Percentiles rank a stretch among this genome's conserved stretches.
Conservation (phyloP, 1,140 invertebrate species). For the Brachionus asplanchnoidis region DNA sequence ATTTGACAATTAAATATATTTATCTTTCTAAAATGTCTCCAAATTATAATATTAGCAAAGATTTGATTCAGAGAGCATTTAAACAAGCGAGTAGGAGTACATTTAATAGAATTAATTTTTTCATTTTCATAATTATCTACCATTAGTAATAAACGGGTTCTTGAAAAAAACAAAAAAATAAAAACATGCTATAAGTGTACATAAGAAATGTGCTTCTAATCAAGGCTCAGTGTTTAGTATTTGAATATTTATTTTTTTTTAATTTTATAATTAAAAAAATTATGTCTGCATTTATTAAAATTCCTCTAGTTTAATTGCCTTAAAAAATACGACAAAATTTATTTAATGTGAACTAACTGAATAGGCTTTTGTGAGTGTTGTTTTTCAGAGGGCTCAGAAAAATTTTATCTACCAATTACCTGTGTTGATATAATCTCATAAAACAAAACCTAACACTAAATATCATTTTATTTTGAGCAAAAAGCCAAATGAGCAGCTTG, state of each 20-base stretch:
- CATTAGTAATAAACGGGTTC: background rate
- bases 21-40: background rate
- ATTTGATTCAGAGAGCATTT: background rate
- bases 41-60: background rate
- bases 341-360: background rate
- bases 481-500: background rate
- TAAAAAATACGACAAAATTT: background rate
- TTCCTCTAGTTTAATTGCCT: background rate
- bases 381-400: background rate
- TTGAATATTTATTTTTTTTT: background rate
- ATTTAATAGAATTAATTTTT: background rate
- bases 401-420: background rate
- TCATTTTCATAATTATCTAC: background rate
- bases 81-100: background rate
- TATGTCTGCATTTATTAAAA: background rate
- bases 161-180: background rate
- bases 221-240: background rate
- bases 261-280: background rate
- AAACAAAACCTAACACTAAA: background rate
- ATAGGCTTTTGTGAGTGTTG: background rate
- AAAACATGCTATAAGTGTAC: background rate
- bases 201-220: background rate
- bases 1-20: background rate
- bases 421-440: background rate
- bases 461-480: background rate